Base-by-base conservation (phyloP, 2,113 vertebrate species). In the Baryphthengus martii region DNA sequence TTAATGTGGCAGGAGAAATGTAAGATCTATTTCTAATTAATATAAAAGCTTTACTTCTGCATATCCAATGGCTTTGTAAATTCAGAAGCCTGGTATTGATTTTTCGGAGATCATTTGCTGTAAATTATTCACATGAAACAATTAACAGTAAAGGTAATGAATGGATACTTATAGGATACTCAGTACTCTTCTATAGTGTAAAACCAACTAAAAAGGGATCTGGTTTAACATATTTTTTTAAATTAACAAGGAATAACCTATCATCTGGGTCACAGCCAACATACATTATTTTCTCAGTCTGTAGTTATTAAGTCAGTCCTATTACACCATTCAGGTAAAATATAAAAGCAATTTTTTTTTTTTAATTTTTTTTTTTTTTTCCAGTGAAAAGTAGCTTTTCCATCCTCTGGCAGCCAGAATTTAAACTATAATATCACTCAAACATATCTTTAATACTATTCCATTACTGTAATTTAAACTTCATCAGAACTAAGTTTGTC, bases 111-210 rank as follows among this genome's bases (percentile, higher is more conserved):
- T 52, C 19, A 79, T 77, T 93, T 77, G 29, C 55, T 95, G 40
- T 91, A 86, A 94, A 91, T 95, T 85, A 90, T 94, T 96, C 67
- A 80, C 2, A 0, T 81, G 65, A 77, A 97, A 74, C 2, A 70
- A 81, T 19, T 88, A 88, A 89, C 73, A 91, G 71, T 89, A 93
- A 86, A 67, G 75, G 25, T 87, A 79, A 92, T 66, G 76, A 96
- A 91, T 85, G 29, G 10, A 53, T 74, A 81, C 50, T 92, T 95
- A 70, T 2, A 88, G 49, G 73, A 90, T 84, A 42, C 45, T 92
- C 84, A 88, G 61, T 73, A 63, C 37, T 65, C 14, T 88, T 89
- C 49, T 49, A 12, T 56, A 91, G 84, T 35, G 15, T 65, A 83
- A 92, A 91, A 72, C 14, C 21, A 75, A 44, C 75, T 72, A n/a